Conservation (phyloP, 2,888 invertebrate genomes). For the Heliconius cydno region DNA sequence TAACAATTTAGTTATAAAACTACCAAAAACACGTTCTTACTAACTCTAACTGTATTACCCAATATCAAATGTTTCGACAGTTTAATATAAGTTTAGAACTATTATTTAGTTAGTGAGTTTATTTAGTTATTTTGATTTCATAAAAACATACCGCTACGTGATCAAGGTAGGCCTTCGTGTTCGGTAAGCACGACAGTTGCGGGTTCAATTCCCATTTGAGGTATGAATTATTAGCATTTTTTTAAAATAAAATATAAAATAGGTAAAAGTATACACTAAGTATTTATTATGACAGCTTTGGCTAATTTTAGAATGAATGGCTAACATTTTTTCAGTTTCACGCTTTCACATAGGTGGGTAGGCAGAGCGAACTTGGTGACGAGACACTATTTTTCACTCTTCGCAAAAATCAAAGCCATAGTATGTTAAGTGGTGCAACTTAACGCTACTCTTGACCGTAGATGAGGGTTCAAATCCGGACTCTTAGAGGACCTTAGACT, state of each 20-base stretch:
- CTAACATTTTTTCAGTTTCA: no score
- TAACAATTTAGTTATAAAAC: slow-evolving; percentile 3
- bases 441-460: background rate
- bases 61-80: slow-evolving; percentile 4
- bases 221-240: background rate
- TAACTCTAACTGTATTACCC: background rate
- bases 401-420: no score
- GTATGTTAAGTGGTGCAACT: background rate
- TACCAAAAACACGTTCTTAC: slow-evolving; percentile 6
- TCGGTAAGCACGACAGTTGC: no score
- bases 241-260: background rate
- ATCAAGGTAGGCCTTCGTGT: background rate
- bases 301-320: no score
- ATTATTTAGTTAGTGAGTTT: slow-evolving; percentile 3
- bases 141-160: background rate
- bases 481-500: background rate
- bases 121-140: background rate
- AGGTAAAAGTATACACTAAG: no score
- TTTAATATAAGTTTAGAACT: slow-evolving; percentile 11
- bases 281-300: no score
- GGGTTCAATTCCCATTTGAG: no score
- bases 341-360: no score
- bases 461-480: background rate
- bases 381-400: no score
- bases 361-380: no score